phyloP scores from a whole-genome alignment of 2,888 invertebrate species.

The Cistogaster globosa region DNA sequence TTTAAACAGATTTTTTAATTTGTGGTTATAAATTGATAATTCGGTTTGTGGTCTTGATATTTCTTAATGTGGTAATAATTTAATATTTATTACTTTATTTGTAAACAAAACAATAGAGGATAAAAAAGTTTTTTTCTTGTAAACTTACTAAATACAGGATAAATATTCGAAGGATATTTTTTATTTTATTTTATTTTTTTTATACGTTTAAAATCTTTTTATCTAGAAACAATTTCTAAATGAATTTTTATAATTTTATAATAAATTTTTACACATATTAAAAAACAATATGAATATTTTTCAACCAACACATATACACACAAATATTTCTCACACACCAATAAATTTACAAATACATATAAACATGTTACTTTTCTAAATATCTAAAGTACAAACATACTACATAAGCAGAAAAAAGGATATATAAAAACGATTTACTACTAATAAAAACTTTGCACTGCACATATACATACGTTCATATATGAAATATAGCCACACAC shows the following conservation, averaged over 20 bases:
- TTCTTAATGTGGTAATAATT: no score
- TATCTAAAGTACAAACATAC: neutral
- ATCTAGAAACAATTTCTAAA: no score
- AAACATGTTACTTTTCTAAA: no score
- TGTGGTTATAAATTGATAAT: no score
- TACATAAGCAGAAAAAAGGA: neutral
- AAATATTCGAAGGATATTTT: no score
- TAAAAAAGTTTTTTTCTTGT: neutral
- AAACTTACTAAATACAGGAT: no score
- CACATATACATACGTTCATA: neutral
- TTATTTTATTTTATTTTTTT: neutral
- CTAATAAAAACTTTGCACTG: neutral
- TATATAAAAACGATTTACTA: neutral
- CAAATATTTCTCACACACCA: neutral
- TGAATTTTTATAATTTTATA: neutral
- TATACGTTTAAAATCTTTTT: neutral
- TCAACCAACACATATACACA: neutral
- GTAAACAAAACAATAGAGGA: no score
- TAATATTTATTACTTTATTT: no score
- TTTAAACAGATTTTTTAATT: no score
- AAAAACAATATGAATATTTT: conserved; percentile 30
- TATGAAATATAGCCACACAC: no score
- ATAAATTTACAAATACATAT: no score
- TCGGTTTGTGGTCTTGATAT: no score
- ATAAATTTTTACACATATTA: neutral